Base-by-base conservation (phyloP, 2,113 vertebrate genomes). In the Pheucticus melanocephalus region DNA sequence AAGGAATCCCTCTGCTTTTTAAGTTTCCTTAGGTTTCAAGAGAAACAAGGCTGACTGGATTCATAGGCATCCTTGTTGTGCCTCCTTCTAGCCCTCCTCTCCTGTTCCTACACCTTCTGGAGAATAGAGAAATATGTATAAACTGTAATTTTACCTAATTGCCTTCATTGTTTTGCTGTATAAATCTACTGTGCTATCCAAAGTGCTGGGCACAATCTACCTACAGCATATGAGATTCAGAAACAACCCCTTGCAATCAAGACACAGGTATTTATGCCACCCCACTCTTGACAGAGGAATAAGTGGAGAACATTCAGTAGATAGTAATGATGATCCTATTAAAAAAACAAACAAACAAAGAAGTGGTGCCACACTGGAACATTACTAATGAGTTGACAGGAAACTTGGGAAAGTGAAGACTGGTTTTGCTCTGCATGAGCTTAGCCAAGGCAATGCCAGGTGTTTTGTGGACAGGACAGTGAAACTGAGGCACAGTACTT, bases 391-490 rank as follows among this genome's bases (percentile, higher is more conserved):
- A 79, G 13, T 15, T 72, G 40, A 56, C 16, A 45, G 48, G 5
- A 64, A 73, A 54, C 6, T 25, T 75, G 21, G 24, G 87, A 92
- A 85, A 27, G 10, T 5, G 22, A 85, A 68, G 14, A 20, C 18
- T 48, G 39, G 2, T 42, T 82, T 91, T 92, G 12, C 8, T 82
- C 12, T 27, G n/a, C 25, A 35, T 37, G 14, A 79, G 12, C 6
- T 79, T 48, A 79, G 39, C 42, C 21, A 87, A n/a, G 59, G 27
- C 18, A 85, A 19, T 63, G 4, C 19, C 39, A 61, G 20, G n/a
- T 48, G 12, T 77, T 51, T 35, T 0, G 0, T 54, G 45, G 11
- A 47, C 63, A 73, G 31, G 22, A 72, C 35, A 50, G 4, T 66
- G 48, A 35, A 64, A 78, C 21, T 33, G 21, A 66, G 30, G 30